Evolutionary conservation across 2,888 invertebrate species (phyloP).

Genomic region (Hesperia comma): DNA sequence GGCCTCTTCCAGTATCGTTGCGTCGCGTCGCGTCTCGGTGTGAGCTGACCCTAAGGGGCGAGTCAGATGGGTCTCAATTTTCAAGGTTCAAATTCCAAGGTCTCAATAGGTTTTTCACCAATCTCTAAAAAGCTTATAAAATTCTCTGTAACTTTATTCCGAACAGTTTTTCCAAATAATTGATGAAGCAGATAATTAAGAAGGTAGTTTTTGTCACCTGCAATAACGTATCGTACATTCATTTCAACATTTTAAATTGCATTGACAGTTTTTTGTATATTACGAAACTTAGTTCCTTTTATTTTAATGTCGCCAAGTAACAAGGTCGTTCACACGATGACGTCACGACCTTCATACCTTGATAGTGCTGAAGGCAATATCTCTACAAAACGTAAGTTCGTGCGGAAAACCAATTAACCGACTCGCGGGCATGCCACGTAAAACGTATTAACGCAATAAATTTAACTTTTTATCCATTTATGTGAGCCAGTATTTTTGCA

Average conservation of each 20-base stretch:
- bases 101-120: no score
- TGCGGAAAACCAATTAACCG: conserved; percentile 27
- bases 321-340: conserved; percentile 9
- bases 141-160: no score
- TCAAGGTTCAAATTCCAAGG: no score
- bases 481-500: no score
- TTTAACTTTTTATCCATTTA: conserved; percentile 7
- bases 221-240: not conserved
- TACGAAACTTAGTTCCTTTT: not conserved
- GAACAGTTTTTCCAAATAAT: no score
- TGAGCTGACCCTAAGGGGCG: no score
- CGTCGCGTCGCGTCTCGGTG: no score
- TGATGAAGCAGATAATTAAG: no score
- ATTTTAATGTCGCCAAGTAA: not conserved
- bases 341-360: conserved; percentile 18
- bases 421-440: not conserved
- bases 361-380: conserved; percentile 9
- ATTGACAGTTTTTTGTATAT: not conserved
- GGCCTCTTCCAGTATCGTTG: no score
- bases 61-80: no score
- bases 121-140: no score
- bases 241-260: not conserved
- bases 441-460: not conserved
- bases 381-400: conserved; percentile 25
- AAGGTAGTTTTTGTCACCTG: no score